Conservation (phyloP, 92 coral and sea anemone genomes). For the Meandrina meandrites region DNA sequence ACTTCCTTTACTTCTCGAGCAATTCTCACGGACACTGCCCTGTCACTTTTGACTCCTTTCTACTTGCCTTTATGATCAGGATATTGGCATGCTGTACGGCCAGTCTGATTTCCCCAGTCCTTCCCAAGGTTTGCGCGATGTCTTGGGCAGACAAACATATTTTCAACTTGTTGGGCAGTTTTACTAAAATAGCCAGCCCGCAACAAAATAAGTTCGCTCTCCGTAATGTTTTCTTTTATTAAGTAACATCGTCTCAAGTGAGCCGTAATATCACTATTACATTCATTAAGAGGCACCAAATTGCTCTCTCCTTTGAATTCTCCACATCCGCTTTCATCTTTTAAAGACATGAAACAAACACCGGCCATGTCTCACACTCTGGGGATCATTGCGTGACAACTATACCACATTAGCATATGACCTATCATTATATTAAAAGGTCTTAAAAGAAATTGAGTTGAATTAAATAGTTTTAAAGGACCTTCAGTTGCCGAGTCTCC, state of each 20-base stretch:
- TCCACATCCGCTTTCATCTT: constrained; percentile 30
- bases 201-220: no score
- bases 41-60: no score
- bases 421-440: background rate
- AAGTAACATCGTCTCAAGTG: background rate
- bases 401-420: background rate
- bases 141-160: no score
- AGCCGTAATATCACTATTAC: constrained; percentile 33
- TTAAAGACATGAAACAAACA: constrained; percentile 1
- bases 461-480: background rate
- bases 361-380: background rate
- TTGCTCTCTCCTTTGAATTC: constrained; percentile 24
- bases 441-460: background rate
- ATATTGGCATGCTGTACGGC: no score
- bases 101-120: no score
- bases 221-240: no score
- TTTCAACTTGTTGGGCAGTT: no score
- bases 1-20: no score
- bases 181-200: no score
- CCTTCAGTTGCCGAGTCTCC: background rate
- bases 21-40: no score
- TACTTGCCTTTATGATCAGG: no score
- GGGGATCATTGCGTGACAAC: background rate
- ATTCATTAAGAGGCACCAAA: constrained; percentile 36
- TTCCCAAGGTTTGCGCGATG: no score